Conservation (phyloP, 2,797 vertebrate genomes). For the Pogonophryne albipinna region DNA sequence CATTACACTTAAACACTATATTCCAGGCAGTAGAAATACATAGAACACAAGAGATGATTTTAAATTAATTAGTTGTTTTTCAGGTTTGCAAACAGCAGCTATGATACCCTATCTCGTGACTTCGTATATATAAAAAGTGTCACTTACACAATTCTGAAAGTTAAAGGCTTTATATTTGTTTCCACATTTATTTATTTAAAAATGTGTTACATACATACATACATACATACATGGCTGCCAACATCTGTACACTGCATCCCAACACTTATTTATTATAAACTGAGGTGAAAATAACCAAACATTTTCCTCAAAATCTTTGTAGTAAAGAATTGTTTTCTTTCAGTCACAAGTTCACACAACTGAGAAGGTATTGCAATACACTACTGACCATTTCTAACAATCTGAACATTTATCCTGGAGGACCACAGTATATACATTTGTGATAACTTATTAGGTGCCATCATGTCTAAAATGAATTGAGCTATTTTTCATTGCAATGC, state of each 20-base stretch:
- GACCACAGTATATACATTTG: conserved; percentile 66
- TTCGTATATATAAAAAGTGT: neutral
- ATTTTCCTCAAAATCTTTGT: conserved; percentile 46
- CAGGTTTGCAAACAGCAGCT: neutral
- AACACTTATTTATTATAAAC: conserved; percentile 73
- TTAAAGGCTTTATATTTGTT: conserved; percentile 49
- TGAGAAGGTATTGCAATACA: conserved; percentile 69
- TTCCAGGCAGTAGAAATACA: neutral
- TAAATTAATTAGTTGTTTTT: neutral
- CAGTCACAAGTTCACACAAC: conserved; percentile 70
- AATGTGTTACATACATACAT: conserved; percentile 52
- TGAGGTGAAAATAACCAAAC: conserved; percentile 69
- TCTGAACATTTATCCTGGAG: conserved; percentile 67
- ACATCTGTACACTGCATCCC: conserved; percentile 69
- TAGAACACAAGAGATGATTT: neutral
- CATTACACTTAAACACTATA: neutral
- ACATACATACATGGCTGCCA: conserved; percentile 50
- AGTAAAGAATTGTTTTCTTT: conserved; percentile 55
- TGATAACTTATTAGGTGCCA: conserved; percentile 32
- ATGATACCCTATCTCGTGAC: neutral
- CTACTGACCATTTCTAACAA: conserved; percentile 74
- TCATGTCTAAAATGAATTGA: conserved; percentile 42
- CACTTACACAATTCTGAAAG: conserved; percentile 21
- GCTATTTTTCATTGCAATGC: conserved; percentile 46
- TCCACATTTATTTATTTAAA: conserved; percentile 76